phyloP scores from a whole-genome alignment of 2,888 invertebrate species.

The Nycteola revayana region DNA sequence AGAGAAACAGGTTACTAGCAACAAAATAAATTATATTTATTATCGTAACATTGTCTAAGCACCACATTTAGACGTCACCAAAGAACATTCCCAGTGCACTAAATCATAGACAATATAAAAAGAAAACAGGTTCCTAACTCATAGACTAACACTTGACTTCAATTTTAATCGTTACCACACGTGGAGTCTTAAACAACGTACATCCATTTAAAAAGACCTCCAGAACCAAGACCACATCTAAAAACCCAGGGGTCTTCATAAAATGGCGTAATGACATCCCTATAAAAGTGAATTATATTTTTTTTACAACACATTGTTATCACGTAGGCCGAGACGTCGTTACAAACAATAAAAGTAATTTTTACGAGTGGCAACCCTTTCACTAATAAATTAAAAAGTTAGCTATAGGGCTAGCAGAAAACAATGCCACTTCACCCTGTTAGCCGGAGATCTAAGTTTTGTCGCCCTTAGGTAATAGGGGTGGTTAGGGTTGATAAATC shows the following conservation, averaged over 20 bases:
- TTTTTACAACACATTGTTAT: conserved; percentile 77
- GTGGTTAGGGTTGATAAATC: conserved; percentile 19
- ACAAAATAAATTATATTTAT: conserved; percentile 53
- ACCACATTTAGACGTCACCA: conserved; percentile 58
- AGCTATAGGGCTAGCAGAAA: conserved; percentile 60
- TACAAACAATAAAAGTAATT: conserved; percentile 81
- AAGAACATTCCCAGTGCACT: conserved; percentile 68
- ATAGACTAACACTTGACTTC: conserved; percentile 63
- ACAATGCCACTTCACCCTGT: conserved; percentile 75
- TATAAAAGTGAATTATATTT: conserved; percentile 68
- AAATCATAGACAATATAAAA: conserved; percentile 65
- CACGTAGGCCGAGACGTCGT: conserved; percentile 80
- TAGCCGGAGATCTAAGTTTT: conserved; percentile 65
- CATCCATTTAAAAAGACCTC: conserved; percentile 29
- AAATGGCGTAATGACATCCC: conserved; percentile 32
- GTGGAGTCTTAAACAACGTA: conserved; percentile 35
- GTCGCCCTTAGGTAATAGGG: conserved; percentile 58
- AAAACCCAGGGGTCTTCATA: conserved; percentile 32
- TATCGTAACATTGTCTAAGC: conserved; percentile 58
- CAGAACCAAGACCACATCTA: conserved; percentile 3
- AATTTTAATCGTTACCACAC: conserved; percentile 63
- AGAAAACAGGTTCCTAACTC: conserved; percentile 61
- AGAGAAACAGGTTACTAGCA: neutral
- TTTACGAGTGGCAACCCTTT: conserved; percentile 77
- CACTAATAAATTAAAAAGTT: conserved; percentile 80